Evolutionary conservation across 2,113 vertebrate genomes (phyloP).

Genomic region (Erpornis zantholeuca): DNA sequence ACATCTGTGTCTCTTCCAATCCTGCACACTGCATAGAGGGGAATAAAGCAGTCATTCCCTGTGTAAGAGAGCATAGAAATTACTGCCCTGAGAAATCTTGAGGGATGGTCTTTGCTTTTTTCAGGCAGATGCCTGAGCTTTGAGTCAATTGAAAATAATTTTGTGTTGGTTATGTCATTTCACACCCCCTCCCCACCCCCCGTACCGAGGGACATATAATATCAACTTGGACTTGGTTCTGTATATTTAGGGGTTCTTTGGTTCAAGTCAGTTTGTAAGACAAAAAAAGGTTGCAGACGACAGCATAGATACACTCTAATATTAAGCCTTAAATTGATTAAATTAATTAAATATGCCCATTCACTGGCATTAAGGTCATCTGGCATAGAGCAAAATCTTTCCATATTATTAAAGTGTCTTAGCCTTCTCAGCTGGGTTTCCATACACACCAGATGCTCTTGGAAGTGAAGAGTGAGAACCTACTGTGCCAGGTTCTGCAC

Average conservation of each 20-base stretch:
- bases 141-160: not conserved
- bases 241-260: not conserved
- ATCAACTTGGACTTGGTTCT: not conserved
- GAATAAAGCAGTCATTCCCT: not conserved
- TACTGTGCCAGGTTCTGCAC: not conserved
- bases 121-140: not conserved
- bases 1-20: conserved; percentile 37
- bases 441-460: not conserved
- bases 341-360: not conserved
- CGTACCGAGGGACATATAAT: not conserved
- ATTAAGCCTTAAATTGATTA: not conserved
- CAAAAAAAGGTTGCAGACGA: not conserved
- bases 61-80: not conserved
- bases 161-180: not conserved
- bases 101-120: not conserved
- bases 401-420: not conserved
- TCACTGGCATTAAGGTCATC: not conserved
- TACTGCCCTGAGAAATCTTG: not conserved
- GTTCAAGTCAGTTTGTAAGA: not conserved
- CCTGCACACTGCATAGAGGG: not conserved
- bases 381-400: not conserved
- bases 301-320: not conserved
- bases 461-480: no score
- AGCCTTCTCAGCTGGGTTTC: not conserved
- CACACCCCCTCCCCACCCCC: not conserved